A percentile compares a stretch with the other conserved stretches of the same genome.
These are phyloP conservation scores for Hassar affinis DNA, from an alignment of 2,113 vertebrate species.

Conservation along the genomic window DNA sequence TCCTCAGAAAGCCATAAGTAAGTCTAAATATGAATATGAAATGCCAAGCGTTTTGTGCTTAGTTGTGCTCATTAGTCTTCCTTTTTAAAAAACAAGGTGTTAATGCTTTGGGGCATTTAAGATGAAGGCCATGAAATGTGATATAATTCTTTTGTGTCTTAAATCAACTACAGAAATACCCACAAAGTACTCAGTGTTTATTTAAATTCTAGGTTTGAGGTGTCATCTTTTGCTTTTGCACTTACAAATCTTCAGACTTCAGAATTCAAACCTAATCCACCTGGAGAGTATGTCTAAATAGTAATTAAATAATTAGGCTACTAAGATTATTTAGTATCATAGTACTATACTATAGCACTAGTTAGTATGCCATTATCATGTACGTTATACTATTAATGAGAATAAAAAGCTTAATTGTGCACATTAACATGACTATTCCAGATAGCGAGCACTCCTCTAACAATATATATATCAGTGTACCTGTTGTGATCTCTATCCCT, in stretches of 20 bases:
- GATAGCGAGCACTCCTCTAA: background rate
- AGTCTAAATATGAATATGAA: too few relatives aligned
- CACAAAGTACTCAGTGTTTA: conserved; percentile 32
- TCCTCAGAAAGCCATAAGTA: background rate
- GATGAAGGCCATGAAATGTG: conserved; percentile 21
- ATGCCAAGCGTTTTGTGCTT: conserved; percentile 49
- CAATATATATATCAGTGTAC: background rate
- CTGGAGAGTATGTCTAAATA: background rate
- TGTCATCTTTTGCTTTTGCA: background rate
- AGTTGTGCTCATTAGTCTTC: conserved; percentile 29
- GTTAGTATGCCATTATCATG: background rate
- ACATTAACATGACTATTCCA: background rate
- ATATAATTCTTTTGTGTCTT: background rate
- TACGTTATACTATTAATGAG: background rate
- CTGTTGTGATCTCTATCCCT: background rate
- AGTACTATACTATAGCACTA: background rate
- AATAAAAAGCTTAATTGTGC: background rate
- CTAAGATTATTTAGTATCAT: background rate
- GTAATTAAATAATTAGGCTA: background rate
- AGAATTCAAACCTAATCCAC: background rate
- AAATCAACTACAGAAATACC: conserved; percentile 40
- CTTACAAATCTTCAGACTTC: conserved; percentile 15
- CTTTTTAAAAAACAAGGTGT: conserved; percentile 22
- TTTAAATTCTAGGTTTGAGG: background rate
- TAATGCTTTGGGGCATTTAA: conserved; percentile 37